Conservation (phyloP, 2,113 vertebrate genomes). For the Zosterops pallidus region DNA sequence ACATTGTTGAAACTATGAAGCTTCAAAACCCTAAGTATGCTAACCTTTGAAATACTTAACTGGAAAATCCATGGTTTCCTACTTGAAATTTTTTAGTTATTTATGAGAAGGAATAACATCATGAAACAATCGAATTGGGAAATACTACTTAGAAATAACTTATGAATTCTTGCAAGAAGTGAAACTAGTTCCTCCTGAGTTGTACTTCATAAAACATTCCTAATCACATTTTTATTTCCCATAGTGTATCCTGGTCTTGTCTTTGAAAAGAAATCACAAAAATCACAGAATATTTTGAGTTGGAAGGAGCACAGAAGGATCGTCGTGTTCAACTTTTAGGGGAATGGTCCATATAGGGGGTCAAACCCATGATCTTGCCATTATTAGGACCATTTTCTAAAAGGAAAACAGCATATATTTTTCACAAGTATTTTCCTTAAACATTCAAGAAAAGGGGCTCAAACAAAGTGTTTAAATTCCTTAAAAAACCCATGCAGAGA, state of each 20-base stretch:
- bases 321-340: rapidly evolving
- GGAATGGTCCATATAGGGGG: neutral
- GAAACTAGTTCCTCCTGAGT: neutral
- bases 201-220: neutral
- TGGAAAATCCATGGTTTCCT: neutral
- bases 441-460: neutral
- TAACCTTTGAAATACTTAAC: neutral
- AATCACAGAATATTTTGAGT: neutral
- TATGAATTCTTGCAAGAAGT: neutral
- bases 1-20: neutral
- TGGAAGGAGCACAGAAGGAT: neutral
- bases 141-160: neutral
- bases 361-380: neutral
- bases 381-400: neutral
- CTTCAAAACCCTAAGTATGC: neutral
- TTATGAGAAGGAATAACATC: neutral
- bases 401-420: neutral
- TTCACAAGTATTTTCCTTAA: neutral
- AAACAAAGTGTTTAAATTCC: neutral
- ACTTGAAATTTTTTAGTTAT: neutral
- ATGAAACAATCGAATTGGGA: neutral
- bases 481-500: neutral
- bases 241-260: neutral
- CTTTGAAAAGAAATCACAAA: neutral
- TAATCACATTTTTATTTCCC: neutral